Evolutionary conservation across 1,140 invertebrate species (phyloP), one percentile per base, ranked within the genome.

Genomic region (Diabrotica virgifera): DNA sequence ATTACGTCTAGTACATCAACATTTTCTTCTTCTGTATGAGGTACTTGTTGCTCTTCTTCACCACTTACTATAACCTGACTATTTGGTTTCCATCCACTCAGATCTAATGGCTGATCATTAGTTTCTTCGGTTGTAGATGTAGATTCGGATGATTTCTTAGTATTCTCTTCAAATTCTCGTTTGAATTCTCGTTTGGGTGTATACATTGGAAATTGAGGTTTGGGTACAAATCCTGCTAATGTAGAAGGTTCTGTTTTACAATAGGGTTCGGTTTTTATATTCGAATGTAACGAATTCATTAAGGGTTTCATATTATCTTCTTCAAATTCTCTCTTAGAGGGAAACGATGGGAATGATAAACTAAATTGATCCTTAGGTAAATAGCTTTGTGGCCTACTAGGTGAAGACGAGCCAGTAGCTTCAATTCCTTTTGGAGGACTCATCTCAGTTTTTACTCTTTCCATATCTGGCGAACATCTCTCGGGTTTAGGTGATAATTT

Each of bases 81-180:
- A 11, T 67, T 62, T 2, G 50, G 36, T 10, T 78, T 79, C 69
- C 81, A 82, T 70, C 82, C 80, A 53, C 87, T 86, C n/a, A 92
- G 81, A 78, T 93, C 91, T 36, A 93, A 72, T 0, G 90, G 90
- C 72, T 89, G 86, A 65, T 92, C 89, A 51, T 78, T 68, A 55
- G 72, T 72, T 61, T 78, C 75, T 56, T 71, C 71, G 52, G 59
- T 68, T 6, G 64, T 60, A 13, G 70, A 73, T 40, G 63, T 62
- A 6, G 76, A 61, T 46, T 61, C 56, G 11, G 62, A 63, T 13
- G 63, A 12, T 36, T 51, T 50, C 62, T 61, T 50, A 2, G 24
- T 24, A 24, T 24, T 24, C 24, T 56, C 55, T 14, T 66, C 54
- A 13, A 10, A 37, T 40, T 50, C 24, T 46, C 40, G 40, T 46